Evolutionary conservation across 2,888 invertebrate genomes (phyloP).

Genomic region (Adineta ricciae): DNA sequence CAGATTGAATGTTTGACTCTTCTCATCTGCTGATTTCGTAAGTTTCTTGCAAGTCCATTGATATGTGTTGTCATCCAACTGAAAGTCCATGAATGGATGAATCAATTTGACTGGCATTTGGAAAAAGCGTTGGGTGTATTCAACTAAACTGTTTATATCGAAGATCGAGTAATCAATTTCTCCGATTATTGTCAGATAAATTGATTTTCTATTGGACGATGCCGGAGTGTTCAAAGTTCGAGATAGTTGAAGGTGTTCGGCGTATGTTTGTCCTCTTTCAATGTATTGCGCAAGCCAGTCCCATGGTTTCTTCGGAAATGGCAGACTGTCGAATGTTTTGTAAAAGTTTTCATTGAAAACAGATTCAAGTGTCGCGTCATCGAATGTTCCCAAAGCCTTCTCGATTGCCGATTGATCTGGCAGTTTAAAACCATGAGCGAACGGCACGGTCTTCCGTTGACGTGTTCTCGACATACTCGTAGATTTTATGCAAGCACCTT

Average conservation of each 20-base stretch:
- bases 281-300: slow-evolving; percentile 46
- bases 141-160: slow-evolving; percentile 39
- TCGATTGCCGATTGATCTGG: neutral
- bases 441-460: neutral
- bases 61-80: slow-evolving; percentile 35
- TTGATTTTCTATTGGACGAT: slow-evolving; percentile 38
- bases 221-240: slow-evolving; percentile 37
- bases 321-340: neutral
- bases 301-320: slow-evolving; percentile 39
- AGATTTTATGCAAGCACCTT: too few species aligned
- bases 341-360: neutral
- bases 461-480: neutral
- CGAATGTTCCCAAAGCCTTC: neutral
- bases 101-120: slow-evolving; percentile 40
- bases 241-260: slow-evolving; percentile 39
- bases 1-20: slow-evolving; percentile 26
- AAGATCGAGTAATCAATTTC: slow-evolving; percentile 37
- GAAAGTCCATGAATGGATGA: slow-evolving; percentile 37
- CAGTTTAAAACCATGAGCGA: neutral
- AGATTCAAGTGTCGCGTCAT: neutral
- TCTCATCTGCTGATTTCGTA: neutral
- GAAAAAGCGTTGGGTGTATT: slow-evolving; percentile 41
- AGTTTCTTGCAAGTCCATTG: neutral
- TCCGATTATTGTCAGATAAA: slow-evolving; percentile 44
- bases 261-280: slow-evolving; percentile 43